Conservation (phyloP, 2,113 vertebrate genomes). For the Camelus bactrianus region DNA sequence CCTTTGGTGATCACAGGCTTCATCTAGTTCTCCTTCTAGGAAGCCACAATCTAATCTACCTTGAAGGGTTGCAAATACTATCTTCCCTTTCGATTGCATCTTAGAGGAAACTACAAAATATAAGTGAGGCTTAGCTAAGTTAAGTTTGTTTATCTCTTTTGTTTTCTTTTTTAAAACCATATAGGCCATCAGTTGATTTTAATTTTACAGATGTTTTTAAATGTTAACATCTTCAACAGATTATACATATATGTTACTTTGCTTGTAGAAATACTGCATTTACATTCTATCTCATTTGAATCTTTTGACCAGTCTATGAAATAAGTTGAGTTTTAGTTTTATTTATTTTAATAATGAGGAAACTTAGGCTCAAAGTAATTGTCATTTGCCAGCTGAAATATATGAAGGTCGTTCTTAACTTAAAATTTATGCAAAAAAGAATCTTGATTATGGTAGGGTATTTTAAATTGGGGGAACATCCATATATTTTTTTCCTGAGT, state of each 20-base stretch:
- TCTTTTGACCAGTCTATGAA: neutral
- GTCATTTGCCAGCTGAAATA: neutral
- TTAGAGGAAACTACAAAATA: constrained; percentile 30
- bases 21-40: neutral
- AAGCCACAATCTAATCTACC: constrained; percentile 24
- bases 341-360: constrained; percentile 42
- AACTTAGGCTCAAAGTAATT: constrained; percentile 5
- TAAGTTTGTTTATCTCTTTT: neutral
- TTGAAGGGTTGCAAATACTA: neutral
- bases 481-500: neutral
- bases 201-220: constrained; percentile 40
- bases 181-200: neutral
- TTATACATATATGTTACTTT: neutral
- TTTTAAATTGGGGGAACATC: neutral
- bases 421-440: neutral
- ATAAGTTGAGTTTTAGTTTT: constrained; percentile 6
- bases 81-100: neutral
- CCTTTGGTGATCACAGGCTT: neutral
- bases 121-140: neutral
- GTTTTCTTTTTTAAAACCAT: neutral
- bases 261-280: neutral
- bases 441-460: constrained; percentile 2
- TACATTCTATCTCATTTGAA: neutral
- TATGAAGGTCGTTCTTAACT: neutral
- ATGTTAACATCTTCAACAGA: neutral